phyloP scores from a whole-genome alignment of 2,888 invertebrate species.

The Poecilus cupreus region DNA sequence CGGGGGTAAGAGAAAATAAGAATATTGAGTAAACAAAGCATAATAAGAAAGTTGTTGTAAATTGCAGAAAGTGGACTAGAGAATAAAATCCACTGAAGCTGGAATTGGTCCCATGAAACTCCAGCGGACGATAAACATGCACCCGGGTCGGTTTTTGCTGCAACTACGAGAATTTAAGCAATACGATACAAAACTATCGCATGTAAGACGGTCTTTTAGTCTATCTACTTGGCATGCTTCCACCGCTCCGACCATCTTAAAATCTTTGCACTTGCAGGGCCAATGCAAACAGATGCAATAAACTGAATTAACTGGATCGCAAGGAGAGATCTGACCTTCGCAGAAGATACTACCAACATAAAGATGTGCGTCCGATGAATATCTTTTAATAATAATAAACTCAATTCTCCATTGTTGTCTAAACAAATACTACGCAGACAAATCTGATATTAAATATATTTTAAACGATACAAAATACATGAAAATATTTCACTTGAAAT shows the following conservation, averaged over 20 bases:
- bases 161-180: slow-evolving; percentile 55
- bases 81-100: slow-evolving; percentile 44
- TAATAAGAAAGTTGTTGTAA: slow-evolving; percentile 45
- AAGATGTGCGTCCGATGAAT: neutral
- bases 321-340: slow-evolving; percentile 30
- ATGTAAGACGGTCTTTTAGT: slow-evolving; percentile 55
- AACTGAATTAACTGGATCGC: slow-evolving; percentile 39
- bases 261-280: slow-evolving; percentile 49
- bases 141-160: slow-evolving; percentile 41
- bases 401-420: neutral
- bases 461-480: no score
- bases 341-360: neutral
- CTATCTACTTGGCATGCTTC: slow-evolving; percentile 53
- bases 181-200: slow-evolving; percentile 57
- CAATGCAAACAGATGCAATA: slow-evolving; percentile 50
- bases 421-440: neutral
- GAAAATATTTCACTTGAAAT: no score
- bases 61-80: slow-evolving; percentile 36
- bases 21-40: slow-evolving; percentile 36
- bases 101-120: slow-evolving; percentile 58
- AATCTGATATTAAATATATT: neutral
- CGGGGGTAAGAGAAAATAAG: neutral
- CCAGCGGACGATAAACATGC: slow-evolving; percentile 52
- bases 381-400: slow-evolving; percentile 23
- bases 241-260: slow-evolving; percentile 33